Conservation (phyloP, 2,888 invertebrate species). For the Imbricaverruca yamaguchii region DNA sequence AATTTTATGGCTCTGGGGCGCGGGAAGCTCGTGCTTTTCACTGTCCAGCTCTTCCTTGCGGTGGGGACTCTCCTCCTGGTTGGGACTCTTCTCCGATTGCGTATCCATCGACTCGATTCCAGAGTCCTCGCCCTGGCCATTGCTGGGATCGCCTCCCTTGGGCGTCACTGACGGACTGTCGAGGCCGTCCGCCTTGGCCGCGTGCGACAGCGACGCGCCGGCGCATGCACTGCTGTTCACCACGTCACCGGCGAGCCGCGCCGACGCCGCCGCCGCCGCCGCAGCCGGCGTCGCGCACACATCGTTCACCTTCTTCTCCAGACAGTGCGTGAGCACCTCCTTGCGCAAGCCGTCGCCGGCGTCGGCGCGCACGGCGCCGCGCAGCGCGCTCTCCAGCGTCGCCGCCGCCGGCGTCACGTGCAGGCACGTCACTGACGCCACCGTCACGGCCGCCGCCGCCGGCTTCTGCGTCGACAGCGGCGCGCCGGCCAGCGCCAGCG, state of each 20-base stretch:
- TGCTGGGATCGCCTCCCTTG: slow-evolving; percentile 31
- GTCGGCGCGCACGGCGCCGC: slow-evolving; percentile 30
- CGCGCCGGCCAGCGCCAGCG: background rate
- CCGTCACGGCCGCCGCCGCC: background rate
- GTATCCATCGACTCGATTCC: slow-evolving; percentile 92
- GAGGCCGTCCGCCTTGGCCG: slow-evolving; percentile 31
- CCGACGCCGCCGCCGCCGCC: background rate
- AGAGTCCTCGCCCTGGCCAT: slow-evolving; percentile 66
- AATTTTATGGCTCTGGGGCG: background rate
- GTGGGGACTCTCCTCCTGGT: slow-evolving; percentile 53
- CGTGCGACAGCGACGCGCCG: slow-evolving; percentile 27
- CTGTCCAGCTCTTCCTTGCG: slow-evolving; percentile 34
- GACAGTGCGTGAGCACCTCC: slow-evolving; percentile 15
- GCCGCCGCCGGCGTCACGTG: slow-evolving; percentile 30
- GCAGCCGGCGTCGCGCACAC: background rate
- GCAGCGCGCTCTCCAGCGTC: slow-evolving; percentile 32
- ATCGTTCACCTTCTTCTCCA: slow-evolving; percentile 13
- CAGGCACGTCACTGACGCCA: slow-evolving; percentile 24
- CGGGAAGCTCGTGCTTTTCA: slow-evolving; percentile 23
- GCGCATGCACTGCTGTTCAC: slow-evolving; percentile 23
- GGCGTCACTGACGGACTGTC: slow-evolving; percentile 33
- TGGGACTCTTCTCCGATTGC: slow-evolving; percentile 82
- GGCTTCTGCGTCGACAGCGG: background rate
- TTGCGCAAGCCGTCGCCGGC: slow-evolving; percentile 25
- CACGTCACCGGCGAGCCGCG: slow-evolving; percentile 22